Evolutionary conservation across 2,888 invertebrate genomes (phyloP).

Genomic region (Toxonevra muliebris): DNA sequence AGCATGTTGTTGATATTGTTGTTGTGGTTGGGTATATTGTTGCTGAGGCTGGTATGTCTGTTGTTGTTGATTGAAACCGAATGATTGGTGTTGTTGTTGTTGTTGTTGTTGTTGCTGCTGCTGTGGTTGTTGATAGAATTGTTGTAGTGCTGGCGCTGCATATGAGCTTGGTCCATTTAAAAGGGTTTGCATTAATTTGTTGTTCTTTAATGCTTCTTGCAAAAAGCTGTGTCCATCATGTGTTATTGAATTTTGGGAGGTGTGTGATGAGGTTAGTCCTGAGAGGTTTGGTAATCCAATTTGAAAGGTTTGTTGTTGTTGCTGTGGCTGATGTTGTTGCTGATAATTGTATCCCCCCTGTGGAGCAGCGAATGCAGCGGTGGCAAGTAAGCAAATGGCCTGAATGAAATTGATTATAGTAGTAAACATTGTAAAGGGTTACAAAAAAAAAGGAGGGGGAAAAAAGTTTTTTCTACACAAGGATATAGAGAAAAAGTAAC

Average conservation of each 20-base stretch:
- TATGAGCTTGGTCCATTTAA: slow-evolving; percentile 23
- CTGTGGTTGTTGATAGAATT: slow-evolving; percentile 26
- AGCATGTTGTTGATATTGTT: slow-evolving; percentile 33
- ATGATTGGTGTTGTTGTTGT: slow-evolving; percentile 24
- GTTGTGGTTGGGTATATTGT: slow-evolving; percentile 28
- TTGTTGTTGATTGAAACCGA: slow-evolving; percentile 31
- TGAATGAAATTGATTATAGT: slow-evolving; percentile 38
- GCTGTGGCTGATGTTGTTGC: slow-evolving; percentile 30
- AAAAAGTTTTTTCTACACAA: too few species aligned
- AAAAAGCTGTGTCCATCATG: slow-evolving; percentile 42
- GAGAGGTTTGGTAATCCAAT: slow-evolving; percentile 21
- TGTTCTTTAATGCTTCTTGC: slow-evolving; percentile 51
- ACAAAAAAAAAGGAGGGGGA: too few species aligned
- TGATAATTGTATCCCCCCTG: slow-evolving; percentile 57
- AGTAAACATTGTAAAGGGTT: too few species aligned
- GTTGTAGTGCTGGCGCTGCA: slow-evolving; percentile 19
- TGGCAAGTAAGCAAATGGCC: slow-evolving; percentile 51
- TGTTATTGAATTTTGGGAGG: slow-evolving; percentile 9
- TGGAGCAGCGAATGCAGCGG: slow-evolving; percentile 53
- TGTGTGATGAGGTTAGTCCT: slow-evolving; percentile 16
- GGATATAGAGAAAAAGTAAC: too few species aligned
- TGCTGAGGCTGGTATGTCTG: slow-evolving; percentile 18
- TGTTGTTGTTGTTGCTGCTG: slow-evolving; percentile 38
- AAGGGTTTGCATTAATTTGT: slow-evolving; percentile 46
- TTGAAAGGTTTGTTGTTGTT: slow-evolving; percentile 22